Evolutionary conservation across 2,113 vertebrate species (phyloP).

Genomic region (Forbesichthys agassizii): DNA sequence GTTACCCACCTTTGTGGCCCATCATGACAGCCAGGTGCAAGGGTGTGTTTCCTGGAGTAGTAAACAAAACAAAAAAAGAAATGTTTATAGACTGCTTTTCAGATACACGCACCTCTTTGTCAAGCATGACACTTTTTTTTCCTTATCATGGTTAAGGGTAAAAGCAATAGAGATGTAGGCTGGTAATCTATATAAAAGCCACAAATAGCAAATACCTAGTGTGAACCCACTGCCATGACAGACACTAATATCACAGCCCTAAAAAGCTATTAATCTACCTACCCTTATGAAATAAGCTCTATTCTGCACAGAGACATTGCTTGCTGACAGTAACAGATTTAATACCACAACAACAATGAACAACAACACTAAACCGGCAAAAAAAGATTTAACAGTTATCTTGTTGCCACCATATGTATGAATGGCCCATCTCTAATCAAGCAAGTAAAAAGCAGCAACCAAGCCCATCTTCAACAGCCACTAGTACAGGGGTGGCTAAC

Average conservation of each 20-base stretch:
- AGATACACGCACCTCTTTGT: slow-evolving; percentile 16
- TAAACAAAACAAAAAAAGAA: slow-evolving; percentile 43
- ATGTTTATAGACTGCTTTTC: slow-evolving; percentile 12
- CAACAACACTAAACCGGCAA: not conserved
- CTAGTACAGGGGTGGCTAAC: too few species aligned
- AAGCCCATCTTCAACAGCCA: too few species aligned
- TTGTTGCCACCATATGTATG: not conserved
- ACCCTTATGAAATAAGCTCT: not conserved
- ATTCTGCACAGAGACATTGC: not conserved
- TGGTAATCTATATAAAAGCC: not conserved
- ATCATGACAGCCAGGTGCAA: slow-evolving; percentile 98
- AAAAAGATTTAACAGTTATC: not conserved
- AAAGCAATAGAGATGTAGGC: slow-evolving; percentile 2
- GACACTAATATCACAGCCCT: slow-evolving; percentile 7
- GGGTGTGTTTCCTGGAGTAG: slow-evolving; percentile 91
- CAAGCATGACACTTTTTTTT: not conserved
- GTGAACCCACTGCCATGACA: slow-evolving; percentile 12
- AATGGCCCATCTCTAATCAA: too few species aligned
- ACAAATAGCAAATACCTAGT: not conserved
- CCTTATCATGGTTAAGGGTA: slow-evolving; percentile 3
- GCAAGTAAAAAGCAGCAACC: too few species aligned
- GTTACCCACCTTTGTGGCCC: slow-evolving; percentile 95
- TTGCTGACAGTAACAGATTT: slow-evolving; percentile 4
- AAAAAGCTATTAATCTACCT: slow-evolving; percentile 14
- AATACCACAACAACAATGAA: not conserved